Percentiles rank a stretch among this genome's conserved stretches.
Conservation (phyloP, 2,797 vertebrate genomes). For the Sebastes ruberrimus region DNA sequence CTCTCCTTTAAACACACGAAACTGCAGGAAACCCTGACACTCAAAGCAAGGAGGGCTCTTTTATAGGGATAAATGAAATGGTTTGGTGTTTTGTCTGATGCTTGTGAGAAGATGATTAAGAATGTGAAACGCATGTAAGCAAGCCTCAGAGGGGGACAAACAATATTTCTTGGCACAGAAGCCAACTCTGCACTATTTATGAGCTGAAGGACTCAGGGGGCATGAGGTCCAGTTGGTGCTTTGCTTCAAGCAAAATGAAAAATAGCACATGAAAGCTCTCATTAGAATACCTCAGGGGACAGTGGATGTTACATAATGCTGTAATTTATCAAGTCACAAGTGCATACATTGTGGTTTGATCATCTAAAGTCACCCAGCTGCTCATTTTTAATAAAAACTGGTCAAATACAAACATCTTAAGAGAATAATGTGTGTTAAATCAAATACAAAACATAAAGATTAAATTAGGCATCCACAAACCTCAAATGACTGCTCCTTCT, state of each 20-base stretch:
- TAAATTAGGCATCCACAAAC: conserved; percentile 63
- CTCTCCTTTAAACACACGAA: conserved; percentile 52
- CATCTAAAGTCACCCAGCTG: not conserved
- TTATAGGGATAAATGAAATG: not conserved
- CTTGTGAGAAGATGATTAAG: conserved; percentile 11
- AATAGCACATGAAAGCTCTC: conserved; percentile 39
- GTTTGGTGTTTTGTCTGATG: not conserved
- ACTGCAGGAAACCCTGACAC: conserved; percentile 11
- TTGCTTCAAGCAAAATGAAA: conserved; percentile 38
- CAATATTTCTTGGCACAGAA: conserved; percentile 66
- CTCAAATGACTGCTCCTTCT: conserved; percentile 84
- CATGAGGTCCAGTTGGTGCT: conserved; percentile 43
- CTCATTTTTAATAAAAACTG: not conserved
- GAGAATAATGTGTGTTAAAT: not conserved
- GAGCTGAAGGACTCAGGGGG: conserved; percentile 45
- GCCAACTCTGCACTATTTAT: conserved; percentile 41
- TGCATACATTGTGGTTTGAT: not conserved
- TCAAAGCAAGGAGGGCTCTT: not conserved
- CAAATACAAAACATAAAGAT: not conserved
- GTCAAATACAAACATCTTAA: not conserved
- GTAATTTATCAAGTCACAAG: not conserved
- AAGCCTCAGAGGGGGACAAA: conserved; percentile 27
- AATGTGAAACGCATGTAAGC: conserved; percentile 37
- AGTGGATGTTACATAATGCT: conserved; percentile 2
- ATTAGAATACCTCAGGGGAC: conserved; percentile 29